Conservation (phyloP, 1,140 invertebrate species). For the Bombus haemorrhoidalis region DNA sequence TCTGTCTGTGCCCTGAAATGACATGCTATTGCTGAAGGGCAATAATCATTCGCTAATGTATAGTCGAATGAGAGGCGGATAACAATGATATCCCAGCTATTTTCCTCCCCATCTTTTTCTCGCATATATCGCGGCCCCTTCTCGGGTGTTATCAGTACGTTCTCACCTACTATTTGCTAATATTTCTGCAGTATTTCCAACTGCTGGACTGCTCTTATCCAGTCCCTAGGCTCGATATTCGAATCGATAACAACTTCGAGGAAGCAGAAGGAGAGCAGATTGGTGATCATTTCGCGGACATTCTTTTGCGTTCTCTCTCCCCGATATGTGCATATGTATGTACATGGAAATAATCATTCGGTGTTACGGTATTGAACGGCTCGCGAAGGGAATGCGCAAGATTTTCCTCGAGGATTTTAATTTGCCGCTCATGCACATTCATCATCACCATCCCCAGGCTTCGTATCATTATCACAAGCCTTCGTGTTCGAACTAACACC, state of each 20-base stretch:
- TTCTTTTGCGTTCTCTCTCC: background rate
- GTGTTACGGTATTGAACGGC: constrained; percentile 31
- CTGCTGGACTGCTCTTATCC: background rate
- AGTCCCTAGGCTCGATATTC: constrained; percentile 8
- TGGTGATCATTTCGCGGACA: background rate
- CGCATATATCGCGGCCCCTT: constrained; percentile 17
- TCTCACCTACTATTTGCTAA: constrained; percentile 9
- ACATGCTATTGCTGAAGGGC: background rate
- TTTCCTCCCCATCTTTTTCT: constrained; percentile 49
- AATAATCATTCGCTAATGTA: constrained; percentile 20
- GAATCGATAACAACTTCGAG: constrained; percentile 40
- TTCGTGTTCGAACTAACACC: background rate
- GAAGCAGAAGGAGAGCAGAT: background rate
- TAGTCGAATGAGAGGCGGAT: constrained; percentile 1
- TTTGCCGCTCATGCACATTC: constrained; percentile 30
- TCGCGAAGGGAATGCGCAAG: background rate
- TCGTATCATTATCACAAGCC: constrained; percentile 18
- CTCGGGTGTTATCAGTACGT: constrained; percentile 22
- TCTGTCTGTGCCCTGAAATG: background rate
- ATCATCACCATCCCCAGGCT: background rate
- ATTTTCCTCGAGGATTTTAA: constrained; percentile 43
- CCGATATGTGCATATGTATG: no score
- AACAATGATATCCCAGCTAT: constrained; percentile 21
- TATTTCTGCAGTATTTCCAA: constrained; percentile 9
- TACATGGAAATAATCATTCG: constrained; percentile 35